Evolutionary conservation across 2,888 invertebrate species (phyloP).

Genomic region (Acanthosepion pharaonis): DNA sequence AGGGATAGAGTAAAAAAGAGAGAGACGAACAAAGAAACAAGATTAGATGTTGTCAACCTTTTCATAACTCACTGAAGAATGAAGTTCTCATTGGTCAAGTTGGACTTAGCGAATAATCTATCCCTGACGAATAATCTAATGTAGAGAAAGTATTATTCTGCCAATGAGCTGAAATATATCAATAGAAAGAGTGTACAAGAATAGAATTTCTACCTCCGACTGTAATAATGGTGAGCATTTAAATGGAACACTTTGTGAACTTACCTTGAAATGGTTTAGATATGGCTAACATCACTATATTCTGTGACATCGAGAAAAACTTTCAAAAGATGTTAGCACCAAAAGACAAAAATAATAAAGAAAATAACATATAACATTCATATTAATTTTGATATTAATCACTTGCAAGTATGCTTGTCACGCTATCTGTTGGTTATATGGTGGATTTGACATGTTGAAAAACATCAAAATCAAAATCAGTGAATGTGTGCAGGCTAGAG

Average conservation of each 20-base stretch:
- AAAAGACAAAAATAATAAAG: neutral
- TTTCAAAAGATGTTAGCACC: neutral
- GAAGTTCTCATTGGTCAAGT: neutral
- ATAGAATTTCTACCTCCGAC: neutral
- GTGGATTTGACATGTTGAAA: no score
- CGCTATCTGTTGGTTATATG: no score
- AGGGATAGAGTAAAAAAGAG: neutral
- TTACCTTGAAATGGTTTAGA: neutral
- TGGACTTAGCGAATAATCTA: neutral
- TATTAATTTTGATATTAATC: no score
- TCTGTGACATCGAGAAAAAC: neutral
- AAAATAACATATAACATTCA: no score
- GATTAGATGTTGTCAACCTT: neutral
- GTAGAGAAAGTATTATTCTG: neutral
- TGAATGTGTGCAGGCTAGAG: no score
- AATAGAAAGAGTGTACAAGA: neutral
- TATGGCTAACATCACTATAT: neutral
- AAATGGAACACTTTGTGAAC: slow-evolving; percentile 33
- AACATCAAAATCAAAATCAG: no score
- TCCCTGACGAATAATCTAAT: neutral
- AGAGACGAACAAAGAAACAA: neutral
- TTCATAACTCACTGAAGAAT: neutral
- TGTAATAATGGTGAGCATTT: neutral
- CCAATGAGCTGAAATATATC: neutral
- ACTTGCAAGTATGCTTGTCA: no score